Conservation (phyloP, 1,140 invertebrate species). For the Yoshiicerus persimilis region DNA sequence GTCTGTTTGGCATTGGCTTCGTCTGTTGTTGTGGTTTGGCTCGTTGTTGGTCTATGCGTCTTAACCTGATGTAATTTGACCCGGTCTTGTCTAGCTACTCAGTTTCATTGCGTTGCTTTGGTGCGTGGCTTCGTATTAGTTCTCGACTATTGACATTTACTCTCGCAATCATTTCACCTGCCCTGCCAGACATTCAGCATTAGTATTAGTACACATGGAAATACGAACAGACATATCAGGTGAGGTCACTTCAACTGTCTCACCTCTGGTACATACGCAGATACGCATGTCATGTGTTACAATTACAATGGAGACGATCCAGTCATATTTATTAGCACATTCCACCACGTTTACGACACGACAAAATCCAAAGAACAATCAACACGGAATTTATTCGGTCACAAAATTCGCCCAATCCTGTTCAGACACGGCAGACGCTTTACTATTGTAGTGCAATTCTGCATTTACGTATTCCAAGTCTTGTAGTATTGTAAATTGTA, state of each 20-base stretch:
- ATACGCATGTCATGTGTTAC: neutral
- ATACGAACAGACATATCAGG: neutral
- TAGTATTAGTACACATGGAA: no score
- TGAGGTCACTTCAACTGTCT: neutral
- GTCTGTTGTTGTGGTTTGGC: neutral
- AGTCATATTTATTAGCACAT: neutral
- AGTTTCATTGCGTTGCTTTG: neutral
- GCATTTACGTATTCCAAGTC: neutral
- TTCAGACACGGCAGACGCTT: neutral
- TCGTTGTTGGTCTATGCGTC: neutral
- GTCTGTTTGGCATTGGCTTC: neutral
- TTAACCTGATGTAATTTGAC: neutral
- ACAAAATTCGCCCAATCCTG: neutral
- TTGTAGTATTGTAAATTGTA: neutral
- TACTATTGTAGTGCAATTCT: neutral
- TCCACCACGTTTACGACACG: neutral
- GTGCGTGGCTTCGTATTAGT: neutral
- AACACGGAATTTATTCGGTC: neutral
- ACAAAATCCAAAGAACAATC: constrained; percentile 9
- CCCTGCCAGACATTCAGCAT: neutral
- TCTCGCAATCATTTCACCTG: neutral
- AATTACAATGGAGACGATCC: neutral
- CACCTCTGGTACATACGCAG: neutral
- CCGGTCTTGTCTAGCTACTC: neutral
- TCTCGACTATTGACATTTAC: neutral